Percentiles rank a stretch among this genome's conserved stretches.
Conservation (phyloP, 2,797 vertebrate genomes). For the Gymnodraco acuticeps region DNA sequence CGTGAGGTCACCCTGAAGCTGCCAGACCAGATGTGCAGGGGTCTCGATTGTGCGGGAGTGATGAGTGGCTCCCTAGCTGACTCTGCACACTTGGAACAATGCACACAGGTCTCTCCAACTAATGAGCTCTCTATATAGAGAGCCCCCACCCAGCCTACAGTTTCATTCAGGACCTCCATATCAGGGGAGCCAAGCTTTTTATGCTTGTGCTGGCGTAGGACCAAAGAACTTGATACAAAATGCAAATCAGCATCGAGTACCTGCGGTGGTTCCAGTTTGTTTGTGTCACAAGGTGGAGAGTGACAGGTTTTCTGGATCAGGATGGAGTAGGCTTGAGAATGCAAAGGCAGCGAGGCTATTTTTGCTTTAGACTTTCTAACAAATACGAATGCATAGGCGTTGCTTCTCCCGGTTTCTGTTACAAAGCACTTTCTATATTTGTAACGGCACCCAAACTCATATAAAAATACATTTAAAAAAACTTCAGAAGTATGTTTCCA, state of each 20-base stretch:
- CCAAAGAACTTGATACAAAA: conserved; percentile 80
- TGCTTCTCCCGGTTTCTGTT: conserved; percentile 23
- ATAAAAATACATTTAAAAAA: conserved; percentile 45
- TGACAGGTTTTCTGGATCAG: conserved; percentile 70
- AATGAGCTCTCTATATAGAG: conserved; percentile 81
- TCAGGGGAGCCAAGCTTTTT: conserved; percentile 74
- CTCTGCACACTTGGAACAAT: conserved; percentile 84
- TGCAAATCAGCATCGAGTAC: conserved; percentile 78
- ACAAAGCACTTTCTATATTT: conserved; percentile 41
- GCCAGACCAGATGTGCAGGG: conserved; percentile 81
- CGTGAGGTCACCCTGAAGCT: conserved; percentile 80
- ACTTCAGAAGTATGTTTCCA: conserved; percentile 28
- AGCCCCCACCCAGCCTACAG: conserved; percentile 69
- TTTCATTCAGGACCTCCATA: conserved; percentile 79
- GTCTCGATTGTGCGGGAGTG: conserved; percentile 74
- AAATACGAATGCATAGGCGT: conserved; percentile 30
- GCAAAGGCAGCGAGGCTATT: conserved; percentile 64
- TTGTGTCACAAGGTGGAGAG: conserved; percentile 74
- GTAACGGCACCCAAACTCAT: conserved; percentile 22
- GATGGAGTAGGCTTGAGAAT: conserved; percentile 51
- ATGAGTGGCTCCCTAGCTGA: conserved; percentile 82
- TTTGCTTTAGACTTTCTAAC: conserved; percentile 54
- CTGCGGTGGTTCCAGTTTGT: conserved; percentile 75
- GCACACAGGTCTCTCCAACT: conserved; percentile 81
- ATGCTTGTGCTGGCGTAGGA: conserved; percentile 69